Evolutionary conservation across 1,140 invertebrate species (phyloP).

Genomic region (Centruroides sculpturatus): DNA sequence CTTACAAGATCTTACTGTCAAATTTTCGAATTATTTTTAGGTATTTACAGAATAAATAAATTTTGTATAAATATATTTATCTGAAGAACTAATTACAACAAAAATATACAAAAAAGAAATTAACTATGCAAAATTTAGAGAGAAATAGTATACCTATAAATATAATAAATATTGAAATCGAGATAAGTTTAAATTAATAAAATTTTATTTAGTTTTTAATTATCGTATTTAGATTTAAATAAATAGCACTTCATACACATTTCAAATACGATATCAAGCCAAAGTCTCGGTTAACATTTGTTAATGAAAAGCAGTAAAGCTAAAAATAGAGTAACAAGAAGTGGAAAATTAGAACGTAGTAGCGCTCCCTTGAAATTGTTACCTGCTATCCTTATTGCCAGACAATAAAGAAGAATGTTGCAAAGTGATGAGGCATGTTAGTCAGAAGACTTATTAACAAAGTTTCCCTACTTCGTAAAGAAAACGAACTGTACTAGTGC

Average conservation of each 20-base stretch:
- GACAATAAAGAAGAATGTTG: neutral
- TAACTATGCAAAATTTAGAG: neutral
- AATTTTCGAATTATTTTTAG: too few relatives aligned
- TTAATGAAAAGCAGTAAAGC: neutral
- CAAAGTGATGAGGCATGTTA: neutral
- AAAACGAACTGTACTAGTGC: conserved; percentile 13
- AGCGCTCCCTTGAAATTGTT: neutral
- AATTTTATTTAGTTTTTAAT: too few relatives aligned
- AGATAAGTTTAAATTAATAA: too few relatives aligned
- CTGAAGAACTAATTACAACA: neutral
- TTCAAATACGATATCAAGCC: too few relatives aligned
- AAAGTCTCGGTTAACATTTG: too few relatives aligned
- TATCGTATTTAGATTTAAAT: too few relatives aligned
- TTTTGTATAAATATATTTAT: neutral
- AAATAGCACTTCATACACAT: too few relatives aligned
- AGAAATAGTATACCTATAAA: too few relatives aligned
- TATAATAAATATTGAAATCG: too few relatives aligned
- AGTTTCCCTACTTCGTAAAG: conserved; percentile 14
- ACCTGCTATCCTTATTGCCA: too few relatives aligned
- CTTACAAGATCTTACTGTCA: neutral
- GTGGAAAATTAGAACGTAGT: neutral
- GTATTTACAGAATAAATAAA: neutral
- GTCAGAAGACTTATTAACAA: neutral
- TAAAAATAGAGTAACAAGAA: neutral
- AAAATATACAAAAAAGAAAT: neutral